Conservation (phyloP, 2,797 vertebrate genomes). For the Mus caroli region DNA sequence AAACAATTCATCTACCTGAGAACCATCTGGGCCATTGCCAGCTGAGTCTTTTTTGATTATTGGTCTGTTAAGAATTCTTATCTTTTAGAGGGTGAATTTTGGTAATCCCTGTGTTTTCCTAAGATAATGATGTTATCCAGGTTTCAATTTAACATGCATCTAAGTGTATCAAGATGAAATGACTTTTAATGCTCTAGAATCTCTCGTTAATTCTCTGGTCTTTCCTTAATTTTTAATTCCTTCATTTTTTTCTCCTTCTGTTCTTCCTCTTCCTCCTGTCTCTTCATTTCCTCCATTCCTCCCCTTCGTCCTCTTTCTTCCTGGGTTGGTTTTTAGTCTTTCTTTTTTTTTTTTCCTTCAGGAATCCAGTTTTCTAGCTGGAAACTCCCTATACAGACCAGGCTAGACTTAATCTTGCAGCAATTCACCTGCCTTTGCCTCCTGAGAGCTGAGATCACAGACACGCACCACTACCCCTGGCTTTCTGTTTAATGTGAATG, state of each 20-base stretch:
- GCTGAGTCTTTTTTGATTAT: neutral
- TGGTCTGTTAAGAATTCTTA: neutral
- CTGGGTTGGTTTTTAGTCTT: neutral
- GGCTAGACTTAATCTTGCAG: neutral
- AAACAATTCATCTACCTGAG: conserved; percentile 34
- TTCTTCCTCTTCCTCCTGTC: neutral
- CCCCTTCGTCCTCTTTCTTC: neutral
- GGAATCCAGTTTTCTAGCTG: neutral
- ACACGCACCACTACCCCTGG: neutral
- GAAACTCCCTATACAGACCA: neutral
- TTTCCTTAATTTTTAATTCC: neutral
- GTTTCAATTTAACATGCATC: neutral
- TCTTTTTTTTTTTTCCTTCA: neutral
- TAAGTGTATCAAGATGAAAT: neutral
- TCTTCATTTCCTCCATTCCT: accelerated
- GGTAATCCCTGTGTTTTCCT: conserved; percentile 37
- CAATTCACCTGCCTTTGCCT: neutral
- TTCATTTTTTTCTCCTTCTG: neutral
- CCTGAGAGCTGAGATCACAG: neutral
- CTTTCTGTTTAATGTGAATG: conserved; percentile 1
- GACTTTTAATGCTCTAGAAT: neutral
- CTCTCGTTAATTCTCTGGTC: neutral
- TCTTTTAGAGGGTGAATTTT: conserved; percentile 7
- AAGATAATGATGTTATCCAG: conserved; percentile 33
- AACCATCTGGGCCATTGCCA: neutral